Percentiles rank a stretch among this genome's conserved stretches.
These are phyloP conservation scores for Pedetes capensis DNA, from an alignment of 2,113 vertebrate genomes.

Conservation along the genomic window DNA sequence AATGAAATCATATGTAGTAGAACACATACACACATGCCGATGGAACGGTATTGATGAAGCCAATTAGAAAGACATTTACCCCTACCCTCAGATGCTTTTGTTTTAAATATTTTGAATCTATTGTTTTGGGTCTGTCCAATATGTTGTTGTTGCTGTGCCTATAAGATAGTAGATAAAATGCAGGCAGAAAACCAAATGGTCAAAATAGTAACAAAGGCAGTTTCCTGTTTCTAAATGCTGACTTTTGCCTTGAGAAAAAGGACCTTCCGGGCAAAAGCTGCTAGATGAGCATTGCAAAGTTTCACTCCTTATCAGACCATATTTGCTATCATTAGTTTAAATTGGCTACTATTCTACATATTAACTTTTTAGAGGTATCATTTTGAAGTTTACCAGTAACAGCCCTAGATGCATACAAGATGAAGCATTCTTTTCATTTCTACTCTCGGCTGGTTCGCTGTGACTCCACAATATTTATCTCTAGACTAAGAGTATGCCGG, in stretches of 20 bases:
- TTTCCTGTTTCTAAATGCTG: neutral
- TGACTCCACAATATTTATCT: neutral
- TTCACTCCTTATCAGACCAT: neutral
- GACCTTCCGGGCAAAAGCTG: neutral
- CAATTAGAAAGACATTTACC: neutral
- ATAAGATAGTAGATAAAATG: neutral
- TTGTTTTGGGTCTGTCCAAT: neutral
- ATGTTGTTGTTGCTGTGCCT: neutral
- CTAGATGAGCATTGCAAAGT: neutral
- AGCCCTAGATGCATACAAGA: neutral
- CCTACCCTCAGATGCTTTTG: neutral
- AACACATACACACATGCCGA: neutral
- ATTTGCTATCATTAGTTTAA: neutral
- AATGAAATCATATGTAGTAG: neutral
- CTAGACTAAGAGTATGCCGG: neutral
- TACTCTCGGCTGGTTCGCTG: neutral
- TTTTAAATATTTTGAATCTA: conserved; percentile 38
- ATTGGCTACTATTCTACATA: neutral
- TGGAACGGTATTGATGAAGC: neutral
- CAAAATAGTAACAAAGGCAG: neutral
- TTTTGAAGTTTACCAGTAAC: neutral
- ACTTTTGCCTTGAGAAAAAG: neutral
- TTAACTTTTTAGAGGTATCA: neutral
- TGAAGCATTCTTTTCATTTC: neutral
- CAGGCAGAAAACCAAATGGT: neutral